These are phyloP conservation scores for Brachionus plicatilis DNA, from an alignment of 1,140 invertebrate species.

Conservation along the genomic window DNA sequence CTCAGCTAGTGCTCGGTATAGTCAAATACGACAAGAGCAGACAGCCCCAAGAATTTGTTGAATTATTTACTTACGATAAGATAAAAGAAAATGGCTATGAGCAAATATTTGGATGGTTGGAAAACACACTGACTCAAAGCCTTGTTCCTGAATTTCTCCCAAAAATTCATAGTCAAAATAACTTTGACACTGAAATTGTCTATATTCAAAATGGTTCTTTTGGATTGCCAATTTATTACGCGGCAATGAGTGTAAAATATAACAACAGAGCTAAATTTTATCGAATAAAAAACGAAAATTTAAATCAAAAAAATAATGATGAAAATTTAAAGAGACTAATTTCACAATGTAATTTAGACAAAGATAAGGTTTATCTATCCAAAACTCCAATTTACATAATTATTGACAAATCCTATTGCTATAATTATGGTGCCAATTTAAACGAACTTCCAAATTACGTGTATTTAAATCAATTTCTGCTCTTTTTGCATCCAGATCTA, in stretches of 20 bases:
- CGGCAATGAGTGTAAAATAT: constrained; percentile 29
- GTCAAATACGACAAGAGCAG: background rate
- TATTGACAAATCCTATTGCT: constrained; percentile 1
- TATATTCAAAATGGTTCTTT: background rate
- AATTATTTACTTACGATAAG: constrained; percentile 5
- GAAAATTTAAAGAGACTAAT: background rate
- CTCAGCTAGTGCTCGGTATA: constrained; percentile 10
- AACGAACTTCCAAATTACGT: constrained; percentile 16
- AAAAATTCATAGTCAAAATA: background rate
- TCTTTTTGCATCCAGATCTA: constrained; percentile 22
- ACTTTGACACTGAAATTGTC: background rate
- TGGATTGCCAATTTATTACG: constrained; percentile 4
- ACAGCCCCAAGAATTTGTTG: background rate
- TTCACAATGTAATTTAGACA: background rate
- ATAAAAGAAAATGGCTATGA: constrained; percentile 1
- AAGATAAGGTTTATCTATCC: background rate
- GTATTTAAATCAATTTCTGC: constrained; percentile 26
- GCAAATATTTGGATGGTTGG: constrained; percentile 6
- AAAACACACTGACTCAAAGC: background rate
- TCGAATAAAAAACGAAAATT: background rate
- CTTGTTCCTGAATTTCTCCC: background rate
- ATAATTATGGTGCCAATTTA: constrained; percentile 36
- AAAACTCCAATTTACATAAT: constrained; percentile 22
- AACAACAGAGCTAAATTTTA: constrained; percentile 23
- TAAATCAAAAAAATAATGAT: background rate